phyloP scores from a whole-genome alignment of 2,797 vertebrate species.

The Periophthalmus magnuspinnatus region DNA sequence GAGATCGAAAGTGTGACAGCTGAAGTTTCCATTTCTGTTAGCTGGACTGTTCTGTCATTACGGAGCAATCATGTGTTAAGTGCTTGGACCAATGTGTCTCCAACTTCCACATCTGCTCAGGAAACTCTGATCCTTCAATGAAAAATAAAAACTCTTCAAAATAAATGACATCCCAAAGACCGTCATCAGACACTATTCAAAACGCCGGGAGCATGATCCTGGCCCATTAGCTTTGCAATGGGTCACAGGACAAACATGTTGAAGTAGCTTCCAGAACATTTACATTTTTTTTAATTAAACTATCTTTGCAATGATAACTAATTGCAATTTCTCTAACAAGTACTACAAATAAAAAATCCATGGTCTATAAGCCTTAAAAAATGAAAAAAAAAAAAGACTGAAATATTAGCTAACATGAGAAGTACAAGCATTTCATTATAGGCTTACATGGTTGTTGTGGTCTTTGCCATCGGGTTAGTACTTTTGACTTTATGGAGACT shows the following conservation, averaged over 20 bases:
- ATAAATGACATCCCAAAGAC: conserved; percentile 23
- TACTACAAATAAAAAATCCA: too few relatives aligned
- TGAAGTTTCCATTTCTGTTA: conserved; percentile 35
- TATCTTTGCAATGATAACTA: too few relatives aligned
- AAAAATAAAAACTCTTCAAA: conserved; percentile 36
- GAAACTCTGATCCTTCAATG: conserved; percentile 32
- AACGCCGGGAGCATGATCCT: neutral
- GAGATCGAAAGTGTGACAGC: conserved; percentile 6
- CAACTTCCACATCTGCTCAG: conserved; percentile 56
- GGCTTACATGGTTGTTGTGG: too few relatives aligned
- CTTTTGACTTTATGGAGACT: too few relatives aligned
- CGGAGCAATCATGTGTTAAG: conserved; percentile 31
- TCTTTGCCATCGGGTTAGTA: too few relatives aligned
- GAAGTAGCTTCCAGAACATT: neutral
- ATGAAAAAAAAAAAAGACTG: too few relatives aligned
- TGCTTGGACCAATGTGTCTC: conserved; percentile 47
- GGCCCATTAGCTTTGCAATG: neutral
- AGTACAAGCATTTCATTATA: too few relatives aligned
- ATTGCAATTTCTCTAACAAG: too few relatives aligned
- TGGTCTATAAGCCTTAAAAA: too few relatives aligned
- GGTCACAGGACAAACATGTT: neutral
- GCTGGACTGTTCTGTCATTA: conserved; percentile 33
- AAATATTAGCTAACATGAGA: too few relatives aligned
- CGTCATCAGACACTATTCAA: conserved; percentile 28
- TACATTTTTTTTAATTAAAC: too few relatives aligned